Evolutionary conservation across 2,888 invertebrate species (phyloP), one percentile per base, ranked within the genome.

Genomic region (Drosophila parthenogenetica): DNA sequence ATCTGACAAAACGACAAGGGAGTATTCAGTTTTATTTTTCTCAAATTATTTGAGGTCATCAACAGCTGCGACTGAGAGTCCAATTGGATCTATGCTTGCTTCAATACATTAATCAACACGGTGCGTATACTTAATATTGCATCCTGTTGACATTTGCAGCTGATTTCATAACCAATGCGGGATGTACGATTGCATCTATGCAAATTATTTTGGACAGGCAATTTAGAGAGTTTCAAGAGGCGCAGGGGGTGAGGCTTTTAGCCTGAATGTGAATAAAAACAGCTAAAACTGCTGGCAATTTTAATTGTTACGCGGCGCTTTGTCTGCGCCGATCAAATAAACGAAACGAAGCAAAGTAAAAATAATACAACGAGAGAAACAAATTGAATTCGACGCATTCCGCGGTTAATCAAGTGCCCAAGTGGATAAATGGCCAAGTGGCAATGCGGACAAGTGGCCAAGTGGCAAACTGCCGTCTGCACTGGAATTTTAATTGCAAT

Each of bases 361-460:
- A 29, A 29, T 3, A 19, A 19, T 19, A 19, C 2, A 13, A 35
- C 46, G 32, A 55, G 51, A 82, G 73, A 69, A 77, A 80, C 84
- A 86, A 83, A 83, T 83, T 83, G 87, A 86, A 88, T 86, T 61
- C 67, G 63, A 88, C 81, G 84, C 84, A 84, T 88, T 88, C 84
- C 83, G 66, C 19, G 71, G 49, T 66, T 72, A 76, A 78, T 77
- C 74, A 71, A 85, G 65, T 65, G 63, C 57, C 69, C 75, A 35
- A 35, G 35, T 35, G 35, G 35, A 35, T 35, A 35, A 60, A 61
- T 54, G 19, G 53, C 16, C 17, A 32, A 39, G 39, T 62, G 59
- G 65, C 46, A 42, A 37, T 45, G 60, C 51, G 68, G 19, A 42
- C 16, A 54, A 63, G 37, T 45, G 60, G 39, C 29, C 39, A 45